A percentile compares a stretch with the other conserved stretches of the same genome.
Evolutionary conservation across 1,140 invertebrate genomes (phyloP).

Genomic region (Diachasma alloeum): DNA sequence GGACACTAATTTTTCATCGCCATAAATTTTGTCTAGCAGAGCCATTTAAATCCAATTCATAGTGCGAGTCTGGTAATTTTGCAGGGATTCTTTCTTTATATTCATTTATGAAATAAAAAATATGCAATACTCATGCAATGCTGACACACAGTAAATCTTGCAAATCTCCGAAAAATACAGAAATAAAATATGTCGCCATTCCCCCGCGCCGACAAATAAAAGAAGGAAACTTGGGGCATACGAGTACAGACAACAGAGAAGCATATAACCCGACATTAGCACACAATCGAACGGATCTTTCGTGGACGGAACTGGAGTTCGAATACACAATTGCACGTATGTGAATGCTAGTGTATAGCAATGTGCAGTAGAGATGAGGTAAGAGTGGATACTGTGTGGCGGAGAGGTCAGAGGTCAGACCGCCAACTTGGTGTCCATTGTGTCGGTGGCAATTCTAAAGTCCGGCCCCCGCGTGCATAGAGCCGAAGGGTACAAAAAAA

Average conservation of each 20-base stretch:
- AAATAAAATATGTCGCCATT: not conserved
- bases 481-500: not conserved
- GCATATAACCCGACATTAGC: constrained; percentile 56
- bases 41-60: too few relatives aligned
- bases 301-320: constrained; percentile 14
- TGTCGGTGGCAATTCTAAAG: constrained; percentile 46
- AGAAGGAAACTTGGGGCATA: constrained; percentile 9
- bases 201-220: not conserved
- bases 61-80: too few relatives aligned
- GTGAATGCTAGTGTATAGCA: constrained; percentile 52
- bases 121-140: not conserved
- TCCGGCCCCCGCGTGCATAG: constrained; percentile 10
- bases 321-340: constrained; percentile 32
- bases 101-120: not conserved
- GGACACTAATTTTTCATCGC: too few relatives aligned
- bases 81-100: too few relatives aligned
- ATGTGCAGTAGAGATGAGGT: constrained; percentile 12
- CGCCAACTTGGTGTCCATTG: constrained; percentile 63
- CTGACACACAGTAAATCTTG: not conserved
- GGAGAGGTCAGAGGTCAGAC: constrained; percentile 59
- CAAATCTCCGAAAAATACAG: not conserved
- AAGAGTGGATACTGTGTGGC: constrained; percentile 43
- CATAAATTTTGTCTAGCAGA: too few relatives aligned
- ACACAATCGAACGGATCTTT: constrained; percentile 60
- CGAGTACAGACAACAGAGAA: constrained; percentile 44